phyloP scores from a whole-genome alignment of 1,140 invertebrate genomes.

The silkworm (Bombyx mori) region ASM3026992v2 NC_085107.1:7200501-7201000 shows the following conservation, averaged over 20 bases:
- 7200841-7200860: slow-evolving; percentile 66
- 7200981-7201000: slow-evolving; percentile 38
- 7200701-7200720: not conserved
- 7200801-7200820: slow-evolving; percentile 52
- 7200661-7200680: too few species aligned
- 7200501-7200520: too few species aligned
- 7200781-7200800: slow-evolving; percentile 51
- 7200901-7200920: slow-evolving; percentile 46
- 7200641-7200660: too few species aligned
- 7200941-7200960: slow-evolving; percentile 51
- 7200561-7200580: too few species aligned
- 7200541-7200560: too few species aligned
- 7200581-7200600: too few species aligned
- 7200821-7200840: slow-evolving; percentile 51
- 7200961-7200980: slow-evolving; percentile 45
- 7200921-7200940: slow-evolving; percentile 39
- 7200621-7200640: too few species aligned
- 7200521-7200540: too few species aligned
- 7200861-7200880: slow-evolving; percentile 52
- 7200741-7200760: slow-evolving; percentile 38
- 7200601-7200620: too few species aligned
- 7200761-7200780: slow-evolving; percentile 55
- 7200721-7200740: slow-evolving; percentile 19
- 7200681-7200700: too few species aligned
- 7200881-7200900: slow-evolving; percentile 41